Evolutionary conservation across 2,113 vertebrate species (phyloP).

Genomic region (Cisticola juncidis): DNA sequence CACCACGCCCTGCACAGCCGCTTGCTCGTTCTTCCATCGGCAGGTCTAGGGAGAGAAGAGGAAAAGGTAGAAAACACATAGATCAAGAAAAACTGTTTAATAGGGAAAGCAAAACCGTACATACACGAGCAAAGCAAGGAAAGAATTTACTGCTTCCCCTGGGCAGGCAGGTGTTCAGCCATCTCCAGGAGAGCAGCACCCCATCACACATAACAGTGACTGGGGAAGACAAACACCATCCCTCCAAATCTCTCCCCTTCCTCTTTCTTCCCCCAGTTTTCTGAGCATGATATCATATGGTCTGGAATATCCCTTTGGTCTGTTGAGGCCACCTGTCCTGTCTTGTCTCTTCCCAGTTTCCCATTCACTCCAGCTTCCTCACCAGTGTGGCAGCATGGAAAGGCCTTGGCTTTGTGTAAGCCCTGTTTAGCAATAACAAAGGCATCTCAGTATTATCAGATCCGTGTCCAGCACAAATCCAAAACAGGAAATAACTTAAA

Average conservation of each 20-base stretch:
- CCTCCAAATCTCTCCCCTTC: not conserved
- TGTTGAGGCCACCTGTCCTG: not conserved
- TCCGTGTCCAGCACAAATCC: not conserved
- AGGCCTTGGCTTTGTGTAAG: not conserved
- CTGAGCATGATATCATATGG: not conserved
- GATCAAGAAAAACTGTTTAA: not conserved
- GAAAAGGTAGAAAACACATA: not conserved
- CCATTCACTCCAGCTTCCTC: not conserved
- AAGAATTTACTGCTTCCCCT: not conserved
- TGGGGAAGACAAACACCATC: not conserved
- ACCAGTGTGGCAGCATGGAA: not conserved
- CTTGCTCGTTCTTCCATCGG: not conserved
- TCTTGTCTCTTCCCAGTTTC: not conserved
- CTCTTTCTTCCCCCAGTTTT: not conserved
- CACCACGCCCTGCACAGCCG: accelerated
- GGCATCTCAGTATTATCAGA: not conserved
- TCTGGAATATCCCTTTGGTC: not conserved
- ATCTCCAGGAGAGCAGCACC: not conserved
- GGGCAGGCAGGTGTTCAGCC: not conserved
- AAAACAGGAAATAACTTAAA: not conserved
- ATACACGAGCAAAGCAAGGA: not conserved
- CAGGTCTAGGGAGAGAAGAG: not conserved
- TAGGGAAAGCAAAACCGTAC: not conserved
- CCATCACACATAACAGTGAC: accelerated
- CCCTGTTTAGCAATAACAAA: not conserved